Conservation (phyloP, 2,888 invertebrate species). For the Xylophagus ater region DNA sequence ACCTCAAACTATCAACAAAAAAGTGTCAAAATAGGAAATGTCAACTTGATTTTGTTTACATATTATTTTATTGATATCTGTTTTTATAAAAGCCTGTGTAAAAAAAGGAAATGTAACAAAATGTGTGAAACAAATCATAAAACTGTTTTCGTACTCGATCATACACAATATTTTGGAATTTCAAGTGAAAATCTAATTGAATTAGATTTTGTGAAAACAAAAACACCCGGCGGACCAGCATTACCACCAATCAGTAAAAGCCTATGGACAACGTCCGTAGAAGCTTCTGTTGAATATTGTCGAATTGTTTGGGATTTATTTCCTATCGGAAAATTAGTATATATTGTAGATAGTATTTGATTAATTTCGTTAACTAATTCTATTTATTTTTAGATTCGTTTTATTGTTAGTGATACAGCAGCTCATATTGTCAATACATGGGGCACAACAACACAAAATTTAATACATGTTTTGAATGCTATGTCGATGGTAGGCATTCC, state of each 20-base stretch:
- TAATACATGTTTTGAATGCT: slow-evolving; percentile 75
- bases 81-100: no score
- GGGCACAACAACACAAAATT: slow-evolving; percentile 71
- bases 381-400: slow-evolving; percentile 52
- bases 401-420: slow-evolving; percentile 77
- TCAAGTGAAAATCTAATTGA: slow-evolving; percentile 37
- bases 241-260: slow-evolving; percentile 81
- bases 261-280: slow-evolving; percentile 92
- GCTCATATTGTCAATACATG: slow-evolving; percentile 79
- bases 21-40: no score
- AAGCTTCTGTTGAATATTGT: slow-evolving; percentile 91
- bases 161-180: slow-evolving; percentile 82
- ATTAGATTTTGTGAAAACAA: slow-evolving; percentile 39
- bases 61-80: no score
- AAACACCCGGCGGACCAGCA: slow-evolving; percentile 59
- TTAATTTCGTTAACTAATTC: slow-evolving; percentile 4
- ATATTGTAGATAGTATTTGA: neutral
- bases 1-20: no score
- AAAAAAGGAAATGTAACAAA: neutral
- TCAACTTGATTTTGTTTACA: no score
- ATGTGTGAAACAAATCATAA: slow-evolving; percentile 62
- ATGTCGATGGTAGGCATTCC: slow-evolving; percentile 74
- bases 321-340: slow-evolving; percentile 75
- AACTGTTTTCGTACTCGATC: slow-evolving; percentile 91
- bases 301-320: slow-evolving; percentile 96